A percentile compares a stretch with the other conserved stretches of the same genome.
These are phyloP conservation scores for Mobula birostris DNA, from an alignment of 2,113 vertebrate species.

Conservation along the genomic window DNA sequence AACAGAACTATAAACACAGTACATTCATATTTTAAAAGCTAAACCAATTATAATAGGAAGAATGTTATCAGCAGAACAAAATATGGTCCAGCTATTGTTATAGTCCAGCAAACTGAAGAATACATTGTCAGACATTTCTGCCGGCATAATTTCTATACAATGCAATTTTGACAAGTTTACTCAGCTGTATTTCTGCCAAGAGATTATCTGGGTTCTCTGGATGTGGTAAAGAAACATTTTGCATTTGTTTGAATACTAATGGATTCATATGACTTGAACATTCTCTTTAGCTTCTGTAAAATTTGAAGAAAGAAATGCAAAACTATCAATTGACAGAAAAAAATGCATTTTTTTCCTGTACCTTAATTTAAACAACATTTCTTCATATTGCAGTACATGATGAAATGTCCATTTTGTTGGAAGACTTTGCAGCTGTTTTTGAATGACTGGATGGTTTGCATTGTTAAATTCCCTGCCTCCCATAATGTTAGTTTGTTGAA, in stretches of 20 bases:
- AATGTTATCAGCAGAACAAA: slow-evolving; percentile 12
- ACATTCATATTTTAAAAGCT: not conserved
- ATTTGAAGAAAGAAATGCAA: slow-evolving; percentile 18
- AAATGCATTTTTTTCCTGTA: not conserved
- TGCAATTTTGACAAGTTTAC: not conserved
- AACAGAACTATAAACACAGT: not conserved
- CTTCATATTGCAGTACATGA: not conserved
- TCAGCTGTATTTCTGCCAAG: not conserved
- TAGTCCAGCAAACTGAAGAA: slow-evolving; percentile 21
- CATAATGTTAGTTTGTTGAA: fast-evolving
- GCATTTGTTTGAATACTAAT: slow-evolving; percentile 29
- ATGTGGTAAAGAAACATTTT: not conserved
- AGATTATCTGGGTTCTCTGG: not conserved
- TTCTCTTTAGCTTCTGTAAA: not conserved
- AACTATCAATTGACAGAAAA: not conserved
- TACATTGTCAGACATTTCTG: slow-evolving; percentile 12
- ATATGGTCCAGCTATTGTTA: not conserved
- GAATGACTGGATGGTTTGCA: not conserved
- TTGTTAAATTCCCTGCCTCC: not conserved
- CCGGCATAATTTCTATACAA: slow-evolving; percentile 15
- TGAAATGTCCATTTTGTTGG: not conserved
- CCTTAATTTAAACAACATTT: not conserved
- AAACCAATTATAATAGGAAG: not conserved
- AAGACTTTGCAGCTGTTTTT: not conserved
- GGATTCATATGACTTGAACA: not conserved